Evolutionary conservation across 92 coral and sea anemone genomes (phyloP), one percentile per base, ranked within the genome.

Genomic region (Bergia puertoricense): DNA sequence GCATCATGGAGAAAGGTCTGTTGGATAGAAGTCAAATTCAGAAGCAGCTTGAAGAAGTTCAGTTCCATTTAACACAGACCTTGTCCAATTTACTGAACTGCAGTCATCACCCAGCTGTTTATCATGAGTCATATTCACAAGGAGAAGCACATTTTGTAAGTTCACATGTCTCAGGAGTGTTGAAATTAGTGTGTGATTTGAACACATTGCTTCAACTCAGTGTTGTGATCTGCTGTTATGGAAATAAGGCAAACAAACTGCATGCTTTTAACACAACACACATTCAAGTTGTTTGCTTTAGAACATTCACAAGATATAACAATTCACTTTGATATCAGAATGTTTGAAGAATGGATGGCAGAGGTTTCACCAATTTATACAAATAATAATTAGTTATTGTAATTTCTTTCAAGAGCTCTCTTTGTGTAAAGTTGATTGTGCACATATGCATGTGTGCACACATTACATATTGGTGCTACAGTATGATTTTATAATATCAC

Each of bases 1-100:
- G 59, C 50, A 82, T 40, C 38, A 82, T 82, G 86, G 74, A 82
- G 76, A 82, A 82, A 62, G 30, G 76, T 82, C 85, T 81, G 85
- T 81, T 57, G 69, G 86, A 66, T 66, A 82, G 43, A 82, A 82
- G 40, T 65, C 23, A 20, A 65, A 38, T 82, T 39, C 62, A 82
- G 40, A 82, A 82, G 51, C 86, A 82, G 39, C 40, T 82, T 11
- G 75, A 82, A 57, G 86, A 82, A 65, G 71, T 65, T 39, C 48
- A 65, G 15, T 38, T 42, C 43, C 75, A 82, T 45, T 82, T 82
- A 45, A 43, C 74, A 16, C 86, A 41, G 5, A 82, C 75, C 76
- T 41, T 82, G 85, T 38, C 85, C 14, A 82, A 82, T 68, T 66
- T 82, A 22, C 46, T 82, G 14, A 2, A n/a, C 40, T 65, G 76